These are phyloP conservation scores for Trichonephila inaurata DNA, from an alignment of 1,140 invertebrate species.

Conservation along the genomic window DNA sequence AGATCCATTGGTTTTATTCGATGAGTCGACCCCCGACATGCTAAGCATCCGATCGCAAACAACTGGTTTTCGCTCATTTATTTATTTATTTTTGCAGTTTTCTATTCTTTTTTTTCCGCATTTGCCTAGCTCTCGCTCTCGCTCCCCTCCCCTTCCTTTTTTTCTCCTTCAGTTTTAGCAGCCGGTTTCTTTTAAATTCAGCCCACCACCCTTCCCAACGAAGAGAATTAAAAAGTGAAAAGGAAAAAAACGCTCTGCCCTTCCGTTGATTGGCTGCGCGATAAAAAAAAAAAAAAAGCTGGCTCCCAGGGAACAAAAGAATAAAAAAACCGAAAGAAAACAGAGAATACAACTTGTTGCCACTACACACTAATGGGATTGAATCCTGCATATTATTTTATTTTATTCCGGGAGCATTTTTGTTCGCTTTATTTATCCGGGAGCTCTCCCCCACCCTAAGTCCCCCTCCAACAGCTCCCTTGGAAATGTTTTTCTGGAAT, in stretches of 20 bases:
- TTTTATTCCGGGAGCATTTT: neutral
- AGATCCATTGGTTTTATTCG: too few relatives aligned
- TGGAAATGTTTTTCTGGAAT: too few relatives aligned
- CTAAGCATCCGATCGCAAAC: too few relatives aligned
- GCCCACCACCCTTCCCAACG: neutral
- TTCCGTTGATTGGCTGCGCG: neutral
- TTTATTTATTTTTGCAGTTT: neutral
- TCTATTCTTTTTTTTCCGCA: neutral
- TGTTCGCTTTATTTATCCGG: too few relatives aligned
- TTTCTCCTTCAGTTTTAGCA: neutral
- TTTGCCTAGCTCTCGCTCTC: neutral
- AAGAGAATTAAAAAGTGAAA: neutral
- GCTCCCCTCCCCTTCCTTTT: too few relatives aligned
- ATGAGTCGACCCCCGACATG: too few relatives aligned
- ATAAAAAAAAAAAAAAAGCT: neutral
- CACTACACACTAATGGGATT: neutral
- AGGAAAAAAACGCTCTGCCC: neutral
- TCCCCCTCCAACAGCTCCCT: too few relatives aligned
- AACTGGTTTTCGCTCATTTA: too few relatives aligned
- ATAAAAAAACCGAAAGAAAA: neutral
- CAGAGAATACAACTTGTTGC: slow-evolving; percentile 11
- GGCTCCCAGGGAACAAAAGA: neutral
- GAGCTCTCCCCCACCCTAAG: too few relatives aligned
- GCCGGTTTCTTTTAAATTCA: neutral
- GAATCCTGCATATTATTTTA: neutral